Evolutionary conservation across 2,797 vertebrate genomes (phyloP).

Genomic region (Myiotriccus ornatus): DNA sequence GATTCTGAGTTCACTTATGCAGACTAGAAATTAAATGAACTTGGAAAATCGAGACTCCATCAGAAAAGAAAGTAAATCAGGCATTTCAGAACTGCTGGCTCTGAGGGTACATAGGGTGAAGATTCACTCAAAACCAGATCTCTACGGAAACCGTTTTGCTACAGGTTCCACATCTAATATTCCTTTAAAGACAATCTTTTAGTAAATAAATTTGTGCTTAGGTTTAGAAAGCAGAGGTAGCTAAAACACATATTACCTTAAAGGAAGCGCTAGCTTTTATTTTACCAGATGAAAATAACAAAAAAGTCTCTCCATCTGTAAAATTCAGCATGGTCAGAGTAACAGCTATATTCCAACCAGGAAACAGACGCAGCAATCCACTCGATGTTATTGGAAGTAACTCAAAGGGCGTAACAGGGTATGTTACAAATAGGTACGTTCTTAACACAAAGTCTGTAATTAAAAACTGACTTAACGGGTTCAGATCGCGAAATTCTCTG

Average conservation of each 20-base stretch:
- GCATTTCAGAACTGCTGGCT: background rate
- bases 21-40: background rate
- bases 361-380: background rate
- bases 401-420: fast-evolving
- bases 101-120: background rate
- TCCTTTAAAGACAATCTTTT: background rate
- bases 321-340: fast-evolving
- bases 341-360: background rate
- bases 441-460: background rate
- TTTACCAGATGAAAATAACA: background rate
- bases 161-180: background rate
- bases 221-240: background rate
- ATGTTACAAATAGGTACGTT: fast-evolving
- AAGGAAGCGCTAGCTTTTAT: background rate
- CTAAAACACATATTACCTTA: background rate
- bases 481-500: too few relatives aligned
- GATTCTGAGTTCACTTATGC: background rate
- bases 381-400: background rate
- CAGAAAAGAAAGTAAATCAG: background rate
- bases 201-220: background rate
- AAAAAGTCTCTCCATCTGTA: background rate
- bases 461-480: too few relatives aligned
- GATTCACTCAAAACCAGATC: background rate
- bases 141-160: background rate
- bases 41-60: background rate